These are phyloP conservation scores for Platysternon megacephalum DNA, from an alignment of 2,113 vertebrate genomes.

Conservation along the genomic window DNA sequence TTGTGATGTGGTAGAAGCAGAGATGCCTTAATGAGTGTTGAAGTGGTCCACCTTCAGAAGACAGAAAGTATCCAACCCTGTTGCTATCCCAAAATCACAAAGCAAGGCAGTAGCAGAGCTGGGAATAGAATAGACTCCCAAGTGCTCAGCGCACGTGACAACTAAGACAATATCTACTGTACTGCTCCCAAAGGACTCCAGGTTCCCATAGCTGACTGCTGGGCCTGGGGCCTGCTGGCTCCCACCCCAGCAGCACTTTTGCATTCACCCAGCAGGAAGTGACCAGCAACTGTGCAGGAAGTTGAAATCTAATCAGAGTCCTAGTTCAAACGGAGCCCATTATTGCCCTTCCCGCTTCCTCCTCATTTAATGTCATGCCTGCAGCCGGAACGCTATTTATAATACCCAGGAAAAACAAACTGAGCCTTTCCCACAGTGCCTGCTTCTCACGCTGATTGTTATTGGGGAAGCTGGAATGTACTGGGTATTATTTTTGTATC, in stretches of 20 bases:
- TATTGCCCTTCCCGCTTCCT: constrained; percentile 34
- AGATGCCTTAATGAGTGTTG: not conserved
- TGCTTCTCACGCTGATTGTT: constrained; percentile 56
- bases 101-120: not conserved
- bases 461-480: constrained; percentile 62
- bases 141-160: not conserved
- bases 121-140: not conserved
- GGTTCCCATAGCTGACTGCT: not conserved
- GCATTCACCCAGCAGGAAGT: not conserved
- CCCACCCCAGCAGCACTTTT: not conserved
- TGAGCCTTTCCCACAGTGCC: constrained; percentile 69
- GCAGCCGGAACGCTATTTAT: constrained; percentile 68
- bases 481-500: constrained; percentile 63
- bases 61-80: not conserved
- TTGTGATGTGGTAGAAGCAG: not conserved
- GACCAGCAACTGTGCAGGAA: constrained; percentile 56
- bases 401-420: constrained; percentile 67
- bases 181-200: not conserved
- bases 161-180: not conserved
- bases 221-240: not conserved
- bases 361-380: not conserved
- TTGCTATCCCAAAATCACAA: not conserved
- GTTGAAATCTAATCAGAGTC: constrained; percentile 17
- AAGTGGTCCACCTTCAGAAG: not conserved
- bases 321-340: constrained; percentile 56